phyloP scores from a whole-genome alignment of 2,113 vertebrate species.

The Catharus fuscescens region DNA sequence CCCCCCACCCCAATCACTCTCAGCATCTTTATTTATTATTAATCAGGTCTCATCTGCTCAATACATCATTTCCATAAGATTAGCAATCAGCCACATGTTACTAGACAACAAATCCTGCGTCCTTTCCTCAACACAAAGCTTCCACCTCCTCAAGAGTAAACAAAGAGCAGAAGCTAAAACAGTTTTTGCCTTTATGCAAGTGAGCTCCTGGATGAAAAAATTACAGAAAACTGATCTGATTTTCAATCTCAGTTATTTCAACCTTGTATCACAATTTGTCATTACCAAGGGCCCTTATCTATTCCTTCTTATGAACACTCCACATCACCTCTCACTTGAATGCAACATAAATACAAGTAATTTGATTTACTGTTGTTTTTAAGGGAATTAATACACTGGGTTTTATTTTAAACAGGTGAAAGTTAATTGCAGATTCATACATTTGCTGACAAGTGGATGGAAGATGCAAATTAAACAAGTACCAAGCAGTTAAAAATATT shows the following conservation, averaged over 20 bases:
- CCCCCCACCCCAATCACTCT: not conserved
- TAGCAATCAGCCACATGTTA: not conserved
- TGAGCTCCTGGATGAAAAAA: not conserved
- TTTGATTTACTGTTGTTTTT: not conserved
- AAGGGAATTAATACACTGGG: not conserved
- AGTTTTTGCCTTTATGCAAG: not conserved
- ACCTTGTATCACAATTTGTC: not conserved
- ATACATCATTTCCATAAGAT: not conserved
- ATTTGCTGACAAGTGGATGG: not conserved
- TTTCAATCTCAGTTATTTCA: not conserved
- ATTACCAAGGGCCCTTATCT: not conserved
- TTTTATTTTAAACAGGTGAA: not conserved
- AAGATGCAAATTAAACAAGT: not conserved
- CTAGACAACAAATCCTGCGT: not conserved
- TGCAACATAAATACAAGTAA: not conserved
- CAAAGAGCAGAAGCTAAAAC: not conserved
- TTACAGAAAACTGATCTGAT: not conserved
- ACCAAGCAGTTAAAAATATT: not conserved
- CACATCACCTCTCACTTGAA: not conserved
- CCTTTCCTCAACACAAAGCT: not conserved
- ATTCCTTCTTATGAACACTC: not conserved
- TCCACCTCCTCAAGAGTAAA: not conserved
- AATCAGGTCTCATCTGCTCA: slow-evolving; percentile 25
- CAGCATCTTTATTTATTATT: slow-evolving; percentile 27
- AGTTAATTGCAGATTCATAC: not conserved